Evolutionary conservation across 2,797 vertebrate species (phyloP).

Genomic region (Trachurus trachurus): DNA sequence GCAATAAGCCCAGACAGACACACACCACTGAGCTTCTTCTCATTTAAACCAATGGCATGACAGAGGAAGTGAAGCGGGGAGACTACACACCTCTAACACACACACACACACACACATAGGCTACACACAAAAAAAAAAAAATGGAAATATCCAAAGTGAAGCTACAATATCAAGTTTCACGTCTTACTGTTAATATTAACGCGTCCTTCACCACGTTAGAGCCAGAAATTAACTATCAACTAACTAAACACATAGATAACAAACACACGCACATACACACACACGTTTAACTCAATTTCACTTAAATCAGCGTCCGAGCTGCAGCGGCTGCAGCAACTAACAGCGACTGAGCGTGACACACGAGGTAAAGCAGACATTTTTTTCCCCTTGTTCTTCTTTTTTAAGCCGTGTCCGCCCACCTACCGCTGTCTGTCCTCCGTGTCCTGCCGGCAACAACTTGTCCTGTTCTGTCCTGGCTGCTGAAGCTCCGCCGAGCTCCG

Average conservation of each 20-base stretch:
- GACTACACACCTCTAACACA: no score
- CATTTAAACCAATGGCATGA: conserved; percentile 8
- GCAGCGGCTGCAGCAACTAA: neutral
- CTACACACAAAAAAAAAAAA: no score
- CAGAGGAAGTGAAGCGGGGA: no score
- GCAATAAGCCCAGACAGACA: conserved; percentile 13
- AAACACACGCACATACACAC: neutral
- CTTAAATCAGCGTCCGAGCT: conserved; percentile 22
- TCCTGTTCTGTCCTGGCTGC: no score
- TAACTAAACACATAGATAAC: neutral
- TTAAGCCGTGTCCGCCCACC: neutral
- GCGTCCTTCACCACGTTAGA: no score
- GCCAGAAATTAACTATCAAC: neutral
- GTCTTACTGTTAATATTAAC: neutral
- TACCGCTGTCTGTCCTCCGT: conserved; percentile 34
- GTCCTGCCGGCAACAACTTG: no score
- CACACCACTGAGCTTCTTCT: conserved; percentile 9
- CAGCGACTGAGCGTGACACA: neutral
- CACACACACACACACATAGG: no score
- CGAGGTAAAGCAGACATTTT: no score
- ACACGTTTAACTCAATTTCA: conserved; percentile 22
- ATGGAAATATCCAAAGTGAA: neutral
- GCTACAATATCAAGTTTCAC: neutral
- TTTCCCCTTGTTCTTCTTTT: no score
- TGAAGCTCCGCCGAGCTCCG: neutral